Conservation (phyloP, 2,113 vertebrate species). For the Etia nguti region DNA sequence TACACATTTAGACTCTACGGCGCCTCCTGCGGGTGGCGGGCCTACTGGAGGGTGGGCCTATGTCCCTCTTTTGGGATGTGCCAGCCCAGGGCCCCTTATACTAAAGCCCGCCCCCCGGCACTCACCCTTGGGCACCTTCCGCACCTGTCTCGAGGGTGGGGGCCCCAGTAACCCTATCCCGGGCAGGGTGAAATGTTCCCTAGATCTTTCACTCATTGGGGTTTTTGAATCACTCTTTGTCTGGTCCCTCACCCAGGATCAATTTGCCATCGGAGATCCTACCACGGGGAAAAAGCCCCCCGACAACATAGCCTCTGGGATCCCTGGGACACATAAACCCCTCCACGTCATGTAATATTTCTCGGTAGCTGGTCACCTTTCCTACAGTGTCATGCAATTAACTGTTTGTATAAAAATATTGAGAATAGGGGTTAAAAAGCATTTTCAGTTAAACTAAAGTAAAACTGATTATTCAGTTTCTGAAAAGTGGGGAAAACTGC, state of each 20-base stretch:
- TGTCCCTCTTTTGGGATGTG: not conserved
- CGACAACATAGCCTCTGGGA: not conserved
- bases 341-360: not conserved
- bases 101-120: not conserved
- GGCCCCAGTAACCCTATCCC: not conserved
- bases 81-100: not conserved
- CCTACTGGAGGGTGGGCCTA: not conserved
- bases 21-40: not conserved
- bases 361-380: not conserved
- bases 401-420: not conserved
- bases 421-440: not conserved
- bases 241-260: not conserved
- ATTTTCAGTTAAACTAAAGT: not conserved
- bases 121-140: not conserved
- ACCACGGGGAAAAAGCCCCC: not conserved
- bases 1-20: not conserved
- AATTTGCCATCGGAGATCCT: not conserved
- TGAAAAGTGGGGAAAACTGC: not conserved
- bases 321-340: not conserved
- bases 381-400: not conserved
- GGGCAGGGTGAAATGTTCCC: not conserved
- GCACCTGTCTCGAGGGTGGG: accelerated
- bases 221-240: not conserved
- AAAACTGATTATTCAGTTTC: not conserved
- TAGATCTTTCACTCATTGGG: not conserved